Base-by-base conservation (phyloP, 1,140 invertebrate species). In the Bombyx mandarina region DNA sequence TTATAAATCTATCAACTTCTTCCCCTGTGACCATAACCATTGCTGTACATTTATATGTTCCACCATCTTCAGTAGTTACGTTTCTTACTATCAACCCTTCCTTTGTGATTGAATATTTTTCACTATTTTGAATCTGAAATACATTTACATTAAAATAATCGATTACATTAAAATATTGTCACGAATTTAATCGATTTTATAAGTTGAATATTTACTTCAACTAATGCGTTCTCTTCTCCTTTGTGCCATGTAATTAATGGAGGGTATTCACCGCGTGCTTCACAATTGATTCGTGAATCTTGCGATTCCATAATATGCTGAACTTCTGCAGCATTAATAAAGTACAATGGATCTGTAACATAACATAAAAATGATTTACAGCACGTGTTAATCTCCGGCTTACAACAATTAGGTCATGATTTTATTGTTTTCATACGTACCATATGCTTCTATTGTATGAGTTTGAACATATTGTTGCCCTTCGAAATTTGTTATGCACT, bases 41-140 rank as follows among this genome's bases (percentile, higher is more conserved):
- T 2, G 73, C 79, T 35, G 70, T 65, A 60, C 82, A 86, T 66
- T 66, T 78, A 54, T 82, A 86, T 6, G 56, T 56, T 3, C 81
- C 81, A 12, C 57, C 66, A 51, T 86, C 82, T 48, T 80, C 71
- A 22, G 66, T 65, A 5, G 57, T 73, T 3, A 79, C 71, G 43
- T 75, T 74, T 45, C 67, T 75, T 56, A 86, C 71, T 6, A 71
- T 54, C 1, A 83, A 62, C 1, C 79, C 78, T 47, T 71, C 55
- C n/a, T 60, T 42, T 45, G 63, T 57, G 18, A 79, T 57, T 51
- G 69, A 57, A 54, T 81, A 86, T 68, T 81, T 86, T 10, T 64
- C 68, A 50, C 63, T 62, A 56, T 71, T 62, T n/a, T 54, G 61
- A 60, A 78, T 72, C 79, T 82, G 58, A 52, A 73, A 72, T 22